Percentiles rank a stretch among this genome's conserved stretches.
Conservation (phyloP, 2,797 vertebrate genomes). For the Anabacerthia variegaticeps region DNA sequence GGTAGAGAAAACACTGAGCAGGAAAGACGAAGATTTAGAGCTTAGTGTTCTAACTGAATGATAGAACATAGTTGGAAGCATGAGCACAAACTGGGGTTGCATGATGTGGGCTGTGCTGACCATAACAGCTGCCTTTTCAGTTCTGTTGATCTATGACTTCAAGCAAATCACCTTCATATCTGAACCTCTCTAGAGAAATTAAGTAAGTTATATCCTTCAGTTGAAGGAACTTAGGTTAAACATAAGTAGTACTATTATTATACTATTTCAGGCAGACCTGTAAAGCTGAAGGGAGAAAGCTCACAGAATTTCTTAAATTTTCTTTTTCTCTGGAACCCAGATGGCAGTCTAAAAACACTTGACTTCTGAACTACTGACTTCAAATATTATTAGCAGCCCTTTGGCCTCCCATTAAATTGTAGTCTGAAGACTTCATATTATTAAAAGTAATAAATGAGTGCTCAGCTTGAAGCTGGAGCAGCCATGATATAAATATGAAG, state of each 20-base stretch:
- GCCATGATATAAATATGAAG: neutral
- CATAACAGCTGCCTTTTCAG: neutral
- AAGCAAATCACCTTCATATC: constrained; percentile 30
- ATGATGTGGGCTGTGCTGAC: neutral
- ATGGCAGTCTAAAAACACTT: constrained; percentile 47
- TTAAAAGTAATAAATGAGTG: constrained; percentile 9
- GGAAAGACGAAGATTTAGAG: neutral
- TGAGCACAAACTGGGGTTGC: neutral
- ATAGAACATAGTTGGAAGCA: neutral
- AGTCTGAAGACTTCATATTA: constrained; percentile 17
- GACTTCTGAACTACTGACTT: constrained; percentile 53
- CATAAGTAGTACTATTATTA: neutral
- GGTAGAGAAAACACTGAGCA: neutral
- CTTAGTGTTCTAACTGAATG: neutral
- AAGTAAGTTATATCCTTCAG: neutral
- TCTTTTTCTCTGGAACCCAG: constrained; percentile 15
- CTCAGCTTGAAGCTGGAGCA: neutral
- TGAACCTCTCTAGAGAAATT: neutral
- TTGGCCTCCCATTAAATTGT: constrained; percentile 38
- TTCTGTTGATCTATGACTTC: constrained; percentile 4
- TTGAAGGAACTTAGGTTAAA: constrained; percentile 1
- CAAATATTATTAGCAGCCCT: constrained; percentile 46
- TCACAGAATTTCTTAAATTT: constrained; percentile 15
- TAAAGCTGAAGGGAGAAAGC: constrained; percentile 10
- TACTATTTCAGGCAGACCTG: neutral